These are phyloP conservation scores for Umimayanthus kanabou DNA, from an alignment of 92 coral and sea anemone species.

Conservation along the genomic window DNA sequence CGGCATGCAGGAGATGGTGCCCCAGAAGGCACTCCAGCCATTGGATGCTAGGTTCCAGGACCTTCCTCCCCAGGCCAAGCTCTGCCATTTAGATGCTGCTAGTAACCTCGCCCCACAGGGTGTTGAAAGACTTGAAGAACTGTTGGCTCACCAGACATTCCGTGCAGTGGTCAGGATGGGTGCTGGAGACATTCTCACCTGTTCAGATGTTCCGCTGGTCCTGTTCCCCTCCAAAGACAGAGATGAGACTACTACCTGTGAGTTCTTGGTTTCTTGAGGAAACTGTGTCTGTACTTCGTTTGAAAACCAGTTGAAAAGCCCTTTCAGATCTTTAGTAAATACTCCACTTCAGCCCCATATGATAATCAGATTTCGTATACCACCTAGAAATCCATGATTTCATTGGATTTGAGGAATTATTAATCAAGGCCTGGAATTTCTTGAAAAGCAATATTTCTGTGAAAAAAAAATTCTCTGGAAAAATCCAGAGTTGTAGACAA, in stretches of 20 bases:
- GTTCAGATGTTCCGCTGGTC: conserved; percentile 30
- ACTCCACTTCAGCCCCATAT: no score
- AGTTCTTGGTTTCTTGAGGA: background rate
- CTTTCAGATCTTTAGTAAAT: background rate
- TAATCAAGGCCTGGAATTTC: no score
- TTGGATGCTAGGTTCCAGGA: conserved; percentile 40
- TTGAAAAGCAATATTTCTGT: no score
- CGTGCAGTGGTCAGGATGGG: conserved; percentile 2
- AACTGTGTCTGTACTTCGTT: background rate
- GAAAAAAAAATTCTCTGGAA: no score
- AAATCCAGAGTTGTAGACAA: no score
- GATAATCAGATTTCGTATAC: no score
- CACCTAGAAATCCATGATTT: no score
- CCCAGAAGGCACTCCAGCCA: conserved; percentile 18
- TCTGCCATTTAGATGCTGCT: conserved; percentile 33
- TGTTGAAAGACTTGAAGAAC: conserved; percentile 21
- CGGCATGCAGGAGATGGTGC: background rate
- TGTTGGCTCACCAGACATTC: conserved; percentile 19
- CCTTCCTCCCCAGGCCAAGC: conserved; percentile 31
- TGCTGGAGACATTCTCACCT: conserved; percentile 11
- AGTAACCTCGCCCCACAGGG: conserved; percentile 20
- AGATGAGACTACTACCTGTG: conserved; percentile 8
- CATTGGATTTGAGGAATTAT: no score
- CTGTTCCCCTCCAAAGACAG: conserved; percentile 11
- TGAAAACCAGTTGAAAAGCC: background rate